Conservation (phyloP, 2,113 vertebrate genomes). For the Fulica atra region DNA sequence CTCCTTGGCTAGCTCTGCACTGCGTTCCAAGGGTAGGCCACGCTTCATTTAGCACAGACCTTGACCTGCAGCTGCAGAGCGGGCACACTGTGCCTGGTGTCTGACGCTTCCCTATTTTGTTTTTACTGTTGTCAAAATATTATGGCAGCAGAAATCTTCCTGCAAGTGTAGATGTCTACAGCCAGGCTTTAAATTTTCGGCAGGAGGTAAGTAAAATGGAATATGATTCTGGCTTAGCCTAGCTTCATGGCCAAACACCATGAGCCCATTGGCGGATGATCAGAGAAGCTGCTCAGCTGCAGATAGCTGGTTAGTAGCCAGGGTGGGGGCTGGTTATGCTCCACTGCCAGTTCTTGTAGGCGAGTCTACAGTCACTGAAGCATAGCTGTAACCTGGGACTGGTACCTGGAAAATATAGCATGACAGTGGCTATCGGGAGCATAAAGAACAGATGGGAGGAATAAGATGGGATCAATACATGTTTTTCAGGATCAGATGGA, state of each 20-base stretch:
- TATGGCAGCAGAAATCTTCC: neutral
- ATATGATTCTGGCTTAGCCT: neutral
- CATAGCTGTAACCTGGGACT: neutral
- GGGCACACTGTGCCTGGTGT: neutral
- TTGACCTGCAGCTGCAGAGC: neutral
- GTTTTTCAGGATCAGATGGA: neutral
- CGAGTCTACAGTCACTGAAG: neutral
- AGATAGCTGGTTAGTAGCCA: neutral
- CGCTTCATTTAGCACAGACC: neutral
- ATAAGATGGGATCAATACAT: neutral
- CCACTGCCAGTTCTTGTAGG: neutral
- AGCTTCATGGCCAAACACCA: neutral
- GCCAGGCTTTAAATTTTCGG: neutral
- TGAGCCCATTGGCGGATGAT: neutral
- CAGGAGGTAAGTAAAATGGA: neutral
- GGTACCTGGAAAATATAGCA: neutral
- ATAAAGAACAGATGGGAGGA: neutral
- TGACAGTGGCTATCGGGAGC: neutral
- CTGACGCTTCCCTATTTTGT: neutral
- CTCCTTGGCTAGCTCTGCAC: neutral
- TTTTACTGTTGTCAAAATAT: constrained; percentile 7
- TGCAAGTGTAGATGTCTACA: neutral
- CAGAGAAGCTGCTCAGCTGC: neutral
- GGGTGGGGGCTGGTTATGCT: neutral
- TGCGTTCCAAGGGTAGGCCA: fast-evolving